Conservation (phyloP, 2,113 vertebrate genomes). For the Sinosuthora webbiana region DNA sequence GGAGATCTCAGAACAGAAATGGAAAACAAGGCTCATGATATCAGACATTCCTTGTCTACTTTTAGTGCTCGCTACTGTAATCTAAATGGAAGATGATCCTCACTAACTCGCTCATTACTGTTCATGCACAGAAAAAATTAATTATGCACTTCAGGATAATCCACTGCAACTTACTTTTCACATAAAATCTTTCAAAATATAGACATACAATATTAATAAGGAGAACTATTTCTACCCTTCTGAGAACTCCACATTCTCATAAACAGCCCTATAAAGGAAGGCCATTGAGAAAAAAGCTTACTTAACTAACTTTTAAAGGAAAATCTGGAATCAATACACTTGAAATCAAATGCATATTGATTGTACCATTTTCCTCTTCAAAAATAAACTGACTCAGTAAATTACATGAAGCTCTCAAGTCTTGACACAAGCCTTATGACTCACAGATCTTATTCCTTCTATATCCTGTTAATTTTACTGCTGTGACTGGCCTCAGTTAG, state of each 20-base stretch:
- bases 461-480: not conserved
- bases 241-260: not conserved
- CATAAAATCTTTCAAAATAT: not conserved
- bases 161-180: not conserved
- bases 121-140: not conserved
- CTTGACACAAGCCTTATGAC: not conserved
- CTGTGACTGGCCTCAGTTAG: not conserved
- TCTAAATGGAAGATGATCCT: not conserved
- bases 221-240: not conserved
- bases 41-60: not conserved
- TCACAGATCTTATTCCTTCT: not conserved
- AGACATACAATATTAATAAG: not conserved
- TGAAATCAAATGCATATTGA: constrained; percentile 38
- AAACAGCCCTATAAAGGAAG: not conserved
- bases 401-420: not conserved
- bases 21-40: not conserved
- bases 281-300: not conserved
- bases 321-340: constrained; percentile 34
- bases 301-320: not conserved
- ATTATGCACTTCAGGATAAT: not conserved
- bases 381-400: constrained; percentile 7
- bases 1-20: not conserved
- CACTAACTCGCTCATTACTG: not conserved
- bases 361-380: constrained; percentile 4
- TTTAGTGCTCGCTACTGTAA: not conserved